Conservation (phyloP, 1,140 invertebrate species). For the Listronotus bonariensis region DNA sequence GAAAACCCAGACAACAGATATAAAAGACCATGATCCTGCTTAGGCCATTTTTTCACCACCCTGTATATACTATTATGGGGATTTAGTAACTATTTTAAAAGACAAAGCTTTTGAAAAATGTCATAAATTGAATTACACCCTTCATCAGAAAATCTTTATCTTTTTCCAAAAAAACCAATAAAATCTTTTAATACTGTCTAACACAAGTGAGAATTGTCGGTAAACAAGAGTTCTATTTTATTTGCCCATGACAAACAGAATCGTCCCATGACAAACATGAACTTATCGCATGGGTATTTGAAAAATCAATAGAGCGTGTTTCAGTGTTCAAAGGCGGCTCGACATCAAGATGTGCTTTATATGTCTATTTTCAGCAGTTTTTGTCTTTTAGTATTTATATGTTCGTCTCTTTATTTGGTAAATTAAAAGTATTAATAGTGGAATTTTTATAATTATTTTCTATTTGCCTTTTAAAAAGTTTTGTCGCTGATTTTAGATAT, state of each 20-base stretch:
- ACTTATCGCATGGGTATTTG: slow-evolving; percentile 34
- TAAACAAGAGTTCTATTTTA: slow-evolving; percentile 24
- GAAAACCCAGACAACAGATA: too few relatives aligned
- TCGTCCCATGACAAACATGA: slow-evolving; percentile 27
- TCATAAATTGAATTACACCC: neutral
- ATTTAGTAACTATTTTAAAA: slow-evolving; percentile 15
- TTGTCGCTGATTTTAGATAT: too few relatives aligned
- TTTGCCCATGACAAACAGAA: slow-evolving; percentile 21
- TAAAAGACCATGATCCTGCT: too few relatives aligned
- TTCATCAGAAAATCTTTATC: slow-evolving; percentile 25
- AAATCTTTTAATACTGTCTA: slow-evolving; percentile 30
- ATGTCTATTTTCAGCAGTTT: slow-evolving; percentile 18
- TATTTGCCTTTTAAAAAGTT: too few relatives aligned
- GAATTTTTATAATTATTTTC: too few relatives aligned
- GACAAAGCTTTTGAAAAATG: neutral
- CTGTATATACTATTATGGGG: too few relatives aligned
- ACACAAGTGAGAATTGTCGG: slow-evolving; percentile 36
- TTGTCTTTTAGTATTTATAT: too few relatives aligned
- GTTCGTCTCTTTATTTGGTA: too few relatives aligned
- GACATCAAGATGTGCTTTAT: slow-evolving; percentile 22
- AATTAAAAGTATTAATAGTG: too few relatives aligned
- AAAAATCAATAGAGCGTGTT: slow-evolving; percentile 33
- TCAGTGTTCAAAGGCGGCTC: slow-evolving; percentile 18
- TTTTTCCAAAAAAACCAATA: slow-evolving; percentile 28
- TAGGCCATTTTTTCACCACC: too few relatives aligned